phyloP scores from a whole-genome alignment of 2,113 vertebrate species.

The Leiothrix lutea region DNA sequence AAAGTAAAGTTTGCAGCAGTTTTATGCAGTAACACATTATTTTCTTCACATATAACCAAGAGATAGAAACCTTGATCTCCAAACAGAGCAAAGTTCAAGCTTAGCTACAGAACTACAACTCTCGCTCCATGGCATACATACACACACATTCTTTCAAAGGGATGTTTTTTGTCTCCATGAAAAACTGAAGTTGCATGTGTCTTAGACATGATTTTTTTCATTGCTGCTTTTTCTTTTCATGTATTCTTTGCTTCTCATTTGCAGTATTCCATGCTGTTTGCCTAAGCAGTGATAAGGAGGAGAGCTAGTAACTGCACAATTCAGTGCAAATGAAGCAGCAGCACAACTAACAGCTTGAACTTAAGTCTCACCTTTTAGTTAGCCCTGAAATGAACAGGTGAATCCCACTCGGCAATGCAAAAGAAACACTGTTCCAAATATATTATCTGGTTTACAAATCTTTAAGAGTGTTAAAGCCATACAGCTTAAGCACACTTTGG shows the following conservation, averaged over 20 bases:
- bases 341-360: background rate
- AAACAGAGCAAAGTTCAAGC: background rate
- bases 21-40: background rate
- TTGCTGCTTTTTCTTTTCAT: background rate
- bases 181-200: background rate
- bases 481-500: background rate
- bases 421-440: background rate
- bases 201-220: background rate
- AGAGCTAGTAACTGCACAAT: background rate
- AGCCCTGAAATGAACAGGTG: background rate
- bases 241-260: background rate
- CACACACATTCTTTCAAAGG: background rate
- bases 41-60: background rate
- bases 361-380: background rate
- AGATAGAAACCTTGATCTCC: background rate
- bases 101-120: background rate
- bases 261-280: background rate
- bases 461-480: background rate
- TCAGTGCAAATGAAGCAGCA: background rate
- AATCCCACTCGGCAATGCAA: background rate
- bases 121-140: background rate
- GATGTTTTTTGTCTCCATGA: background rate
- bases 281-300: background rate
- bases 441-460: background rate
- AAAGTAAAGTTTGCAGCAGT: background rate